A percentile compares a stretch with the other conserved stretches of the same genome.
phyloP scores from a whole-genome alignment of 2,113 vertebrate genomes.

The Arvicanthis niloticus region DNA sequence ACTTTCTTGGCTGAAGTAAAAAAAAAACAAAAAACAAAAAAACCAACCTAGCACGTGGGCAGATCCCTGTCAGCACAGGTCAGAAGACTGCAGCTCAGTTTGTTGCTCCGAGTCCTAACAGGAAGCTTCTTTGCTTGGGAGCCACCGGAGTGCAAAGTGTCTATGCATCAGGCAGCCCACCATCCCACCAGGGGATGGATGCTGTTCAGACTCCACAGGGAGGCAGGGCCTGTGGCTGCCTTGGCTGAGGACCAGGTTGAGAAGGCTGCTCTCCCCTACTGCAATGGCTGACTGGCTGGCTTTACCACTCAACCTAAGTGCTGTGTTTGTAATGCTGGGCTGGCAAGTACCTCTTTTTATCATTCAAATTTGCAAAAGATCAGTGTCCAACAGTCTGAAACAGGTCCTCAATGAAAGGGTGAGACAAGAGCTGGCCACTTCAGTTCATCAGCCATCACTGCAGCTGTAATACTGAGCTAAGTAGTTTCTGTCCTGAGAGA shows the following conservation, averaged over 20 bases:
- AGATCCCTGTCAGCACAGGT: conserved; percentile 66
- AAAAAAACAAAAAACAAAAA: conserved; percentile 47
- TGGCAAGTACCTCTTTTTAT: conserved; percentile 69
- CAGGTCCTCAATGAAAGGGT: conserved; percentile 71
- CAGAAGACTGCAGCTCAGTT: conserved; percentile 76
- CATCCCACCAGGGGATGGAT: conserved; percentile 54
- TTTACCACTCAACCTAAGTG: conserved; percentile 75
- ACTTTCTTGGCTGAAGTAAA: conserved; percentile 58
- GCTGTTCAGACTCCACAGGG: conserved; percentile 65
- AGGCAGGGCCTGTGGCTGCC: conserved; percentile 55
- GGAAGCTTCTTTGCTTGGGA: conserved; percentile 67
- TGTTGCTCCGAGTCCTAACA: conserved; percentile 68
- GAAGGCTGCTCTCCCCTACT: conserved; percentile 53
- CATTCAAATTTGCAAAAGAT: conserved; percentile 74
- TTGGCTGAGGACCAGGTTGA: conserved; percentile 1
- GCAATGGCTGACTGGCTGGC: conserved; percentile 62
- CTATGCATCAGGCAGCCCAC: conserved; percentile 42
- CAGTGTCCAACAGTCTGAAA: conserved; percentile 68
- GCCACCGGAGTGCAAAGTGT: conserved; percentile 68
- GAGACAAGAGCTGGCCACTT: conserved; percentile 70
- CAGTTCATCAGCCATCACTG: conserved; percentile 69
- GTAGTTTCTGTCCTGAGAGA: conserved; percentile 83
- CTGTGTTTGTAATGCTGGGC: conserved; percentile 51
- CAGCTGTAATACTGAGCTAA: conserved; percentile 81
- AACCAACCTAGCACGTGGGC: conserved; percentile 45